Evolutionary conservation across 1,140 invertebrate species (phyloP).

Genomic region (Drosophila chauvacae): DNA sequence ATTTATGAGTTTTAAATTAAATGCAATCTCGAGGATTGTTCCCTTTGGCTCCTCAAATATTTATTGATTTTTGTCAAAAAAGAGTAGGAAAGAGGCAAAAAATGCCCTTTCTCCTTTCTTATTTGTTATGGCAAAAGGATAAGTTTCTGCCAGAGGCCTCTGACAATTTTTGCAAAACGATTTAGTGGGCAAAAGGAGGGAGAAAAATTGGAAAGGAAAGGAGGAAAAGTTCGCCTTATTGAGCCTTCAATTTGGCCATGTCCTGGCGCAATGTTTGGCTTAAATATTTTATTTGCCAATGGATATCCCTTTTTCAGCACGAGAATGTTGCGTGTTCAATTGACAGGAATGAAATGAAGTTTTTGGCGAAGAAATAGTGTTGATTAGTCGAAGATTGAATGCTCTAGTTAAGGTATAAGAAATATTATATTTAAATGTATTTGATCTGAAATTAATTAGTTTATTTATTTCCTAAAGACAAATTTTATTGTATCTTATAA

Average conservation of each 20-base stretch:
- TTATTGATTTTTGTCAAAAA: slow-evolving; percentile 67
- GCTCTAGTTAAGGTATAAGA: not conserved
- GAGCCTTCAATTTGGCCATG: slow-evolving; percentile 62
- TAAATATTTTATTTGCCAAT: slow-evolving; percentile 73
- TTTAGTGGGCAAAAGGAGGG: slow-evolving; percentile 53
- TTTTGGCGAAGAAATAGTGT: not conserved
- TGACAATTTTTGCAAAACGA: slow-evolving; percentile 75
- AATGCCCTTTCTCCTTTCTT: slow-evolving; percentile 11
- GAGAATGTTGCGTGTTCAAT: slow-evolving; percentile 45
- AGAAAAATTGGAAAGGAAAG: not conserved
- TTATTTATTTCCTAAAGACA: too few relatives aligned
- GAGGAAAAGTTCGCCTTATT: slow-evolving; percentile 58
- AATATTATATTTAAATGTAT: not conserved
- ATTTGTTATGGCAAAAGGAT: slow-evolving; percentile 61
- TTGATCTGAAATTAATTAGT: too few relatives aligned
- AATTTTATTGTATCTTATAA: not conserved
- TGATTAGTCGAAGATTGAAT: slow-evolving; percentile 14
- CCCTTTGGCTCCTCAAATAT: slow-evolving; percentile 68
- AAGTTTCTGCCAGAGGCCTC: slow-evolving; percentile 57
- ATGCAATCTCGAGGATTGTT: slow-evolving; percentile 65
- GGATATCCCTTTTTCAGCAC: slow-evolving; percentile 33
- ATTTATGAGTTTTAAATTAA: slow-evolving; percentile 82
- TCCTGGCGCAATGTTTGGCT: slow-evolving; percentile 59
- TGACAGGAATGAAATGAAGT: slow-evolving; percentile 43
- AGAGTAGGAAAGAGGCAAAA: slow-evolving; percentile 26